Evolutionary conservation across 1,140 invertebrate genomes (phyloP).

Genomic region (Teleogryllus occipitalis): DNA sequence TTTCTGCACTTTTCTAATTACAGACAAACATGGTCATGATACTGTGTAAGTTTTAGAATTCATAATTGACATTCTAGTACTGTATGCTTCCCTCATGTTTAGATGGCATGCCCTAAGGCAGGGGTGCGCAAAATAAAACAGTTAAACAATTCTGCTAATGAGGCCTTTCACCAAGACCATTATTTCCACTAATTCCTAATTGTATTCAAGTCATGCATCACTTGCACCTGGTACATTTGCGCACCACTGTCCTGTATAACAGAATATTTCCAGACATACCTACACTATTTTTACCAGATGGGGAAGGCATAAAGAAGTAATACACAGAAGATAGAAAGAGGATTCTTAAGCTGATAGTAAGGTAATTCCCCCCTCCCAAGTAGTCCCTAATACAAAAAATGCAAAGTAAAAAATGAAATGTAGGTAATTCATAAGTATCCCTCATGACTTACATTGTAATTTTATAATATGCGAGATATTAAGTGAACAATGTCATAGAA

Average conservation of each 20-base stretch:
- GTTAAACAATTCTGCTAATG: no score
- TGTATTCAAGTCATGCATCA: neutral
- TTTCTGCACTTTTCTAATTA: neutral
- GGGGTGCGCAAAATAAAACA: neutral
- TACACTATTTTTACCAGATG: neutral
- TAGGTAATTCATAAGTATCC: neutral
- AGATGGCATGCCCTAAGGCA: neutral
- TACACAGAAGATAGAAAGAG: neutral
- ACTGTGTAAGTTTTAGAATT: neutral
- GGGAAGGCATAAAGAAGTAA: neutral
- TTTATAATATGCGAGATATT: no score
- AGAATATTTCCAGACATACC: conserved; percentile 1
- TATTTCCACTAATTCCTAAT: neutral
- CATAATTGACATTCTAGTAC: conserved; percentile 1
- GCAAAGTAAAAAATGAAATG: neutral
- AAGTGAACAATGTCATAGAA: no score
- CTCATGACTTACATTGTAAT: no score
- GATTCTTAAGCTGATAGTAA: neutral
- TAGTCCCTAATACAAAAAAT: neutral
- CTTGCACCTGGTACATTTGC: neutral
- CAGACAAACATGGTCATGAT: neutral
- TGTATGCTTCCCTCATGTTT: neutral
- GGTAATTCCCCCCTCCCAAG: neutral
- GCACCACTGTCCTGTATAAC: neutral
- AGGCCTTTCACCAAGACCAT: neutral